phyloP scores from a whole-genome alignment of 2,797 vertebrate species.

The Urocyon cinereoargenteus region DNA sequence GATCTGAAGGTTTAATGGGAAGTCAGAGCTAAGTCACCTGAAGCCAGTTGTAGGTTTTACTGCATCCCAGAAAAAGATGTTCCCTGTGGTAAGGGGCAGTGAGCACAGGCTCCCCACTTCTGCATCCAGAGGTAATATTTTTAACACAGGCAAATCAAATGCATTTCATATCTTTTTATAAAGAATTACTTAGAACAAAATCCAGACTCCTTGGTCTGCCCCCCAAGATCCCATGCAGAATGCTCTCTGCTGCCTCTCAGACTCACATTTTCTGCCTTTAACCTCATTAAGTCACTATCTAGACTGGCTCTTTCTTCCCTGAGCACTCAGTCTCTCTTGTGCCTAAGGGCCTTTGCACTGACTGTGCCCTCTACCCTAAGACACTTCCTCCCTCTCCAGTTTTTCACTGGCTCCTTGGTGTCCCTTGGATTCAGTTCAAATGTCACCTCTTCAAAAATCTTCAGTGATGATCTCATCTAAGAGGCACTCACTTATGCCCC shows the following conservation, averaged over 20 bases:
- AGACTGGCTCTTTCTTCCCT: neutral
- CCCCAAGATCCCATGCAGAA: neutral
- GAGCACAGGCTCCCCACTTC: neutral
- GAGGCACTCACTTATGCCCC: neutral
- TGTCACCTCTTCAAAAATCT: neutral
- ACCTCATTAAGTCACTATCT: neutral
- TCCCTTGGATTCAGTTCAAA: neutral
- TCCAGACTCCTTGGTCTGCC: neutral
- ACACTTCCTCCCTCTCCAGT: neutral
- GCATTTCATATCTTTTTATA: neutral
- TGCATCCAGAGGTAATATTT: neutral
- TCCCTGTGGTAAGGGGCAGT: neutral
- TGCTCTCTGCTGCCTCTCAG: neutral
- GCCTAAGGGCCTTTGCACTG: neutral
- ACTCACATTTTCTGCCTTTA: neutral
- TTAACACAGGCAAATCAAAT: neutral
- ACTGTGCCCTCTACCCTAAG: neutral
- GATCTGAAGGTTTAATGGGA: neutral
- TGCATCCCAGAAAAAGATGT: neutral
- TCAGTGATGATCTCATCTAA: neutral
- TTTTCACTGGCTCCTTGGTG: neutral
- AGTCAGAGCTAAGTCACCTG: neutral
- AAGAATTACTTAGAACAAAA: neutral
- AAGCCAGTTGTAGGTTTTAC: neutral
- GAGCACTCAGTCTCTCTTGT: neutral